Evolutionary conservation across 2,888 invertebrate genomes (phyloP).

Genomic region (Tyria jacobaeae): DNA sequence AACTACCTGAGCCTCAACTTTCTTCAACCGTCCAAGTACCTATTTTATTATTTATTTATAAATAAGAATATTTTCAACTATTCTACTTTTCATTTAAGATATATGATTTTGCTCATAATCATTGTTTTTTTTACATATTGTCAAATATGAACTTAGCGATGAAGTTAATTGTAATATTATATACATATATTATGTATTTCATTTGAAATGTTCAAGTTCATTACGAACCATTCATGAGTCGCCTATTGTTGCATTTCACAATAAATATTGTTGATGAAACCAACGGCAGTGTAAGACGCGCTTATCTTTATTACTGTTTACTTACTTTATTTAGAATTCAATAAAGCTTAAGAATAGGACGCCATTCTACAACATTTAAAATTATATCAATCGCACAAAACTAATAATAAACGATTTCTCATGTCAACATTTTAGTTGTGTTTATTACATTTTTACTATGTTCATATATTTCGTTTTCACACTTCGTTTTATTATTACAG

Average conservation of each 20-base stretch:
- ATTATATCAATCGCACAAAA: slow-evolving; percentile 25
- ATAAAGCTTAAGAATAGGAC: slow-evolving; percentile 22
- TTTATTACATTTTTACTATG: slow-evolving; percentile 33
- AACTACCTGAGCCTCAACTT: slow-evolving; percentile 89
- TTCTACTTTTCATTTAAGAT: slow-evolving; percentile 1
- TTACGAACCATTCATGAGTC: slow-evolving; percentile 62
- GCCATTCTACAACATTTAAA: slow-evolving; percentile 25
- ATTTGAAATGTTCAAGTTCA: slow-evolving; percentile 51
- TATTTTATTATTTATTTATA: neutral
- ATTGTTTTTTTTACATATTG: neutral
- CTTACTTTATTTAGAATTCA: slow-evolving; percentile 29
- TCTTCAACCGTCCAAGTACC: slow-evolving; percentile 94
- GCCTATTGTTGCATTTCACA: slow-evolving; percentile 60
- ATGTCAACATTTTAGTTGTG: slow-evolving; percentile 29
- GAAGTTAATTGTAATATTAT: neutral
- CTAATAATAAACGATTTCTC: slow-evolving; percentile 25
- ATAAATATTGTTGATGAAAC: slow-evolving; percentile 58
- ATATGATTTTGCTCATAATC: neutral
- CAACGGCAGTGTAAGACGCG: slow-evolving; percentile 38
- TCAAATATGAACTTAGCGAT: neutral
- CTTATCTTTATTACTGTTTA: slow-evolving; percentile 35
- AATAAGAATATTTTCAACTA: neutral
- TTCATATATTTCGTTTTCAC: slow-evolving; percentile 36
- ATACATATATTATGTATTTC: slow-evolving; percentile 10
- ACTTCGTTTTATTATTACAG: slow-evolving; percentile 79